Base-by-base conservation (phyloP, 1,140 invertebrate genomes). In the Tribolium castaneum region DNA sequence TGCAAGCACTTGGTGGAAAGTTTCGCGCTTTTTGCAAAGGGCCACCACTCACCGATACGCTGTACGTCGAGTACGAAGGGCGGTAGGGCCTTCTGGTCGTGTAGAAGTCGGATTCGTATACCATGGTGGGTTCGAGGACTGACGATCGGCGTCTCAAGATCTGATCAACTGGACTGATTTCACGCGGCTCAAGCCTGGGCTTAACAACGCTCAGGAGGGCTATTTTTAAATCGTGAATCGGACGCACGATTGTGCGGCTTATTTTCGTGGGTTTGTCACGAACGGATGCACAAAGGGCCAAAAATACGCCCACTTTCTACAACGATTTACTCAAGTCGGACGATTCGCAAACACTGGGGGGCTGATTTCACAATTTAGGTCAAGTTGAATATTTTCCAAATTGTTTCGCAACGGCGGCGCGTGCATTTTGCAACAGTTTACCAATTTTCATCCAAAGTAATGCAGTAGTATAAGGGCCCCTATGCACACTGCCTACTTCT, bases 41-140 rank as follows among this genome's bases (percentile, higher is more conserved):
- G 84, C 25, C 25, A 91, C 25, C 25, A 91, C 93, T 94, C 90
- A 95, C 94, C 93, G 94, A 92, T 80, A 94, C 90, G 86, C 91
- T 90, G 87, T 93, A 95, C 84, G 94, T 93, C 84, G 91, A 92
- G 82, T 91, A 89, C 81, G 90, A 88, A 76, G 93, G 93, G 86
- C 87, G 85, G 87, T 94, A 94, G 70, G 94, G 94, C 88, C 94
- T 92, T 88, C 94, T 92, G 87, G 92, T 95, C 83, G 94, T 95
- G 88, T 94, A 94, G 88, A 95, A 96, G 89, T 95, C 94, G 90
- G 92, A 93, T 90, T 94, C 93, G 93, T 95, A 96, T 90, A 96
- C 94, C 94, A 96, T 96, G 87, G 91, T 91, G 88, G 35, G 25
- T 39, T 45, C 39, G 16, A 59, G 76, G 66, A n/a, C 54, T 52